phyloP scores from a whole-genome alignment of 2,113 vertebrate species.

The Ploceus nigricollis region DNA sequence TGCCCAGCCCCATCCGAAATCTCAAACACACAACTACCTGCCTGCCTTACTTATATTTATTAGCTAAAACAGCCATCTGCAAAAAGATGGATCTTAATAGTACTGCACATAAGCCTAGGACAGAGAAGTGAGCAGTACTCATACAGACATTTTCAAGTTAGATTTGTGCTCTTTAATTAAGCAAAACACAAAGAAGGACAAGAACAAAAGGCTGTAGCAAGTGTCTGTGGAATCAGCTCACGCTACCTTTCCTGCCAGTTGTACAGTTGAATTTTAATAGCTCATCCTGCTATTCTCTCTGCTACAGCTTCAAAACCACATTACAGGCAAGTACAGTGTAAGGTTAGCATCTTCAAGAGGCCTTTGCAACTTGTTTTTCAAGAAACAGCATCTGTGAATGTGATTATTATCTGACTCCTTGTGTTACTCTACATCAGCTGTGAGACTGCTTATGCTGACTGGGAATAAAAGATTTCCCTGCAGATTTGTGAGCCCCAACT shows the following conservation, averaged over 20 bases:
- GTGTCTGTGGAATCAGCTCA: background rate
- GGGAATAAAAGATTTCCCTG: background rate
- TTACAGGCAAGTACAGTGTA: background rate
- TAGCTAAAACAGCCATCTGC: background rate
- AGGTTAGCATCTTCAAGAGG: background rate
- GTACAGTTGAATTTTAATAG: slow-evolving; percentile 3
- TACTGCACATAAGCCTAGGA: background rate
- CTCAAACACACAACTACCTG: background rate
- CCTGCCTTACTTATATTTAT: background rate
- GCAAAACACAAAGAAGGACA: background rate
- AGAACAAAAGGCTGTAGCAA: background rate
- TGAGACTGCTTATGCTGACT: background rate
- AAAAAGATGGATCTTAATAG: background rate
- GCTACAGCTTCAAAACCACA: background rate
- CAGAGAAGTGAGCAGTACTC: background rate
- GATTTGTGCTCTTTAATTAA: slow-evolving; percentile 8
- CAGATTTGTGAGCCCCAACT: background rate
- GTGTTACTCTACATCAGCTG: background rate
- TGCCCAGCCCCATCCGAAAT: background rate
- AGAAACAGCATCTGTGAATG: background rate
- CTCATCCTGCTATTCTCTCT: background rate
- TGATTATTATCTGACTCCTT: background rate
- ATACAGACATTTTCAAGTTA: background rate
- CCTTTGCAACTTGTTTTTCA: background rate
- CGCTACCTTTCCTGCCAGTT: background rate